A percentile compares a stretch with the other conserved stretches of the same genome.
phyloP scores from a whole-genome alignment of 2,797 vertebrate genomes.

The Rhincodon typus region DNA sequence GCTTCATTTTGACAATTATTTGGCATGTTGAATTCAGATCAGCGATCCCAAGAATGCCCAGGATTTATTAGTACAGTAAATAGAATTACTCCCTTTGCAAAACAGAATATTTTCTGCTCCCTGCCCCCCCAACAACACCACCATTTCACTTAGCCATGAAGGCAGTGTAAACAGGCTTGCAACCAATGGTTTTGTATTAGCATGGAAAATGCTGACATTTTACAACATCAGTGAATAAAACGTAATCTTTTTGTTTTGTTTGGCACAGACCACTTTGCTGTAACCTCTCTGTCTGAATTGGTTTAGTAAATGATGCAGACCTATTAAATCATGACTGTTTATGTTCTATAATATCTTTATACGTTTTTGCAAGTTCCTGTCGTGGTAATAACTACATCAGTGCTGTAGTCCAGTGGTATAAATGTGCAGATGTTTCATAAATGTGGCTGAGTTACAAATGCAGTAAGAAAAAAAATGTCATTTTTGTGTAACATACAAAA shows the following conservation, averaged over 20 bases:
- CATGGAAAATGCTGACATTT: neutral
- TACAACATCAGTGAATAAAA: slow-evolving; percentile 13
- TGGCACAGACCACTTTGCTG: neutral
- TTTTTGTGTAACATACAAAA: neutral
- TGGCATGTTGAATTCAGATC: neutral
- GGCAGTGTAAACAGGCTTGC: neutral
- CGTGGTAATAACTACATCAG: neutral
- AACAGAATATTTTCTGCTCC: neutral
- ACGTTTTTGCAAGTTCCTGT: neutral
- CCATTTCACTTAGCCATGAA: neutral
- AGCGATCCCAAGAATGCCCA: neutral
- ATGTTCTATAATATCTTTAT: neutral
- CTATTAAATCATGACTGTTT: neutral
- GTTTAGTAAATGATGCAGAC: neutral
- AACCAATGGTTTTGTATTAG: neutral
- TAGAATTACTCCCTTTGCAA: slow-evolving; percentile 17
- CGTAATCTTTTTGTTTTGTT: neutral
- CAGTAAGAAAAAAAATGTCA: neutral
- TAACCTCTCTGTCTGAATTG: neutral
- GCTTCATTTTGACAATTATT: slow-evolving; percentile 31
- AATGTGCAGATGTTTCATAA: neutral
- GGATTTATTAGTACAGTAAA: neutral
- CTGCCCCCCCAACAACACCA: no score
- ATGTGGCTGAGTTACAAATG: neutral
- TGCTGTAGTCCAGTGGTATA: neutral